Evolutionary conservation across 2,797 vertebrate genomes (phyloP), one percentile per base, ranked within the genome.

Genomic region (Sebastes paucispinis): DNA sequence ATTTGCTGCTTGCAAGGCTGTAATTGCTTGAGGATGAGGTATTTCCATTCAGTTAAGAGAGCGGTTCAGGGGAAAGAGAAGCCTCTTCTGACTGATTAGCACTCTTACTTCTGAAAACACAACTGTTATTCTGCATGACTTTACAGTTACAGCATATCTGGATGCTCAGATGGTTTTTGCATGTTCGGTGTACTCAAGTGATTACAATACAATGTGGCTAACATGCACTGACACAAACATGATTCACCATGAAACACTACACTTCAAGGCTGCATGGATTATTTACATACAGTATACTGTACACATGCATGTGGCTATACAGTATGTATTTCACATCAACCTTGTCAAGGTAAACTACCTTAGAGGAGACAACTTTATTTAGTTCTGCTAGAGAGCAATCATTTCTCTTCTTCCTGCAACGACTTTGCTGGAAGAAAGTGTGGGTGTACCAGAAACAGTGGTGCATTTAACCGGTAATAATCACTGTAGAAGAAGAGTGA

Each of bases 121-220:
- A 69, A 72, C 64, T 65, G 70, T 57, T 62, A 39, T 77, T 73
- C 52, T 75, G 34, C 36, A 39, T 10, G 62, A 75, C 36, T 79
- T 76, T 29, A 80, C 67, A 71, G 60, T 52, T 8, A 22, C 63
- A 25, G 55, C 25, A 13, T 31, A 65, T 72, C 75, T 47, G 60
- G 73, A 64, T n/a, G 71, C 50, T 80, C 50, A 77, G 65, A 87
- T 80, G 62, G 43, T 64, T 91, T 92, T 88, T 81, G 73, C 62
- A 65, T 80, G 74, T 80, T 72, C 20, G 27, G 43, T 25, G 52
- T 43, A 34, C 58, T 52, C 14, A 27, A 74, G 75, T 84, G 69
- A 86, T 87, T 87, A 67, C 70, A 86, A 82, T 75, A 75, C 83
- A 86, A 87, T 74, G 81, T 85, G 84, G 67, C 66, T 39, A 67